Evolutionary conservation across 2,113 vertebrate genomes (phyloP), one percentile per base, ranked within the genome.

Genomic region (Diphyllodes magnificus): DNA sequence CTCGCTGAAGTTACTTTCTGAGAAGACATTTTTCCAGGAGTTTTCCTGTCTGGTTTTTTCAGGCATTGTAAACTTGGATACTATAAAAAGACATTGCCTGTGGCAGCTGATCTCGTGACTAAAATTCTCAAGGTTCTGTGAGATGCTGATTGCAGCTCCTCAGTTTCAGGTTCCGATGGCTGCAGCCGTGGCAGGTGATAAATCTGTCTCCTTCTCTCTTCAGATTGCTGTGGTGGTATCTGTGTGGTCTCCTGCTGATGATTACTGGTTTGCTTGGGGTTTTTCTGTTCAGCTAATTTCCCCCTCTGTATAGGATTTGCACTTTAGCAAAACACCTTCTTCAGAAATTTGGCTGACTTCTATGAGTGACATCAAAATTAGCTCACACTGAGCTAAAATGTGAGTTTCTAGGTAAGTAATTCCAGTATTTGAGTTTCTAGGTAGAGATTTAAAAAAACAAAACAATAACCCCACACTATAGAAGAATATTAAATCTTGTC

Each of bases 1-100:
- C 33, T 86, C 0, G 0, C 28, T 47, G 35, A 79, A 30, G 22
- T 24, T 20, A 21, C 51, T 54, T 47, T 6, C 22, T 60, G 21
- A 70, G 18, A 85, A 42, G 57, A 45, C 2, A 3, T 20, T 86
- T 82, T 82, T 44, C n/a, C 16, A 33, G 14, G 56, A 78, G 28
- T 39, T 66, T 79, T 88, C 60, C 13, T n/a, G 27, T 33, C 56
- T 31, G 16, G 1, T 76, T 79, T 60, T 44, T 40, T 18, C 35
- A 79, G 42, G 19, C 4, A 8, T 22, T 82, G 51, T 33, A 22
- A 33, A 6, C 30, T 45, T 42, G 24, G 47, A 7, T 25, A 0
- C 30, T 27, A 5, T 40, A 37, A 50, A 82, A 61, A 68, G 27
- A 3, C 23, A 11, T 21, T 15, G 4, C 0, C 1, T 75, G 10